Percentiles rank a stretch among this genome's conserved stretches.
Evolutionary conservation across 23 tunicate genomes (phyloP).

Genomic region (Trididemnum nubilum): DNA sequence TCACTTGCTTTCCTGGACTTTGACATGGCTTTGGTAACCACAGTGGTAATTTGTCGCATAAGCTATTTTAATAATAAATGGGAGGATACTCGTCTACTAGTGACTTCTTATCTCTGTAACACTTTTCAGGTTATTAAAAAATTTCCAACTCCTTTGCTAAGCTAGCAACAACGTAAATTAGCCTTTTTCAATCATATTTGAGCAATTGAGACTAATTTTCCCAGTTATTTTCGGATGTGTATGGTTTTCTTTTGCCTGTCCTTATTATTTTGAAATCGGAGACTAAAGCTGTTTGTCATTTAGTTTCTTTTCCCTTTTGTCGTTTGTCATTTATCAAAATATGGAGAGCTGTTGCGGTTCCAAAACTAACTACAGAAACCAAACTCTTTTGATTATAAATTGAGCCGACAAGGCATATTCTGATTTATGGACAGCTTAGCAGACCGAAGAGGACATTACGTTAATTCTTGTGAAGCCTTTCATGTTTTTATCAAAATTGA

Average conservation of each 20-base stretch:
- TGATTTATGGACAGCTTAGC: conserved; percentile 4
- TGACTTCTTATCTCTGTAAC: conserved; percentile 24
- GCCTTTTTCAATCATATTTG: neutral
- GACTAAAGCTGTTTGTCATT: neutral
- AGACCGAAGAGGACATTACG: neutral
- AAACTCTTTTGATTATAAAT: neutral
- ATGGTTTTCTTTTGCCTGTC: neutral
- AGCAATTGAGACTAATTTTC: neutral
- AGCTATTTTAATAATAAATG: too few relatives aligned
- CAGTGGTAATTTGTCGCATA: neutral
- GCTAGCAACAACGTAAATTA: neutral
- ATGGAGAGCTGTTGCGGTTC: neutral
- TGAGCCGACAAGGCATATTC: neutral
- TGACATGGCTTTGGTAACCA: too few relatives aligned
- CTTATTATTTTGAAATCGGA: conserved; percentile 17
- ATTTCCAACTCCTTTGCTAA: neutral
- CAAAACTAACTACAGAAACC: neutral
- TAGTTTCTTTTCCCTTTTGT: neutral
- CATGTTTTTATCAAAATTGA: conserved; percentile 24
- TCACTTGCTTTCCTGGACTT: too few relatives aligned
- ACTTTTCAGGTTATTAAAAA: conserved; percentile 1
- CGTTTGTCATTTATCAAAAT: conserved; percentile 19
- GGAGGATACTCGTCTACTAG: too few relatives aligned
- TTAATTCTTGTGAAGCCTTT: neutral
- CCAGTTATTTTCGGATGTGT: neutral